A percentile compares a stretch with the other conserved stretches of the same genome.
phyloP scores from a whole-genome alignment of 1,140 invertebrate genomes.

The Trachymyrmex septentrionalis region DNA sequence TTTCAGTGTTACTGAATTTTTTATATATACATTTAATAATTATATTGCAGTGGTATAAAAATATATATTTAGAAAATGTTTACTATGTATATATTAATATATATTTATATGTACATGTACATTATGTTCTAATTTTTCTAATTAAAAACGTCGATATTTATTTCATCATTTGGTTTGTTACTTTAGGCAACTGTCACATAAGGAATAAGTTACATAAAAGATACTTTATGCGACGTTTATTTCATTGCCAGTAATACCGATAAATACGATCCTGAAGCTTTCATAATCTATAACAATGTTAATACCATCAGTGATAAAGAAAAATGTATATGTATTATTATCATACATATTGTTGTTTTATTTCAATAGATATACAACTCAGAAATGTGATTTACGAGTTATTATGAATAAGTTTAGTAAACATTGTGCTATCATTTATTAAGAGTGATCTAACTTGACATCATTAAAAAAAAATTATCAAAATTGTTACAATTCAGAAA shows the following conservation, averaged over 20 bases:
- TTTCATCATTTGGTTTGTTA: not conserved
- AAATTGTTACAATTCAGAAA: not conserved
- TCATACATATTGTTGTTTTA: too few species aligned
- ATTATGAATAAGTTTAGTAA: too few species aligned
- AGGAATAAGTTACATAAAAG: not conserved
- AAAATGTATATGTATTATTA: not conserved
- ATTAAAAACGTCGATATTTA: not conserved
- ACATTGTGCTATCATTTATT: not conserved
- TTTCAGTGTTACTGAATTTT: not conserved
- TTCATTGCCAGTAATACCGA: conserved; percentile 66
- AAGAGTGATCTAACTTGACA: not conserved
- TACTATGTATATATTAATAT: not conserved
- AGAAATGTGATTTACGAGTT: too few species aligned
- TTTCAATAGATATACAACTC: too few species aligned
- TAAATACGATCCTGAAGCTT: conserved; percentile 67
- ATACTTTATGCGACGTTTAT: not conserved
- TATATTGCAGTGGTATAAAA: not conserved
- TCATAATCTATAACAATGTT: conserved; percentile 65
- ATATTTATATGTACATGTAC: not conserved
- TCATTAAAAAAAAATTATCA: too few species aligned
- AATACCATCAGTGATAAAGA: not conserved
- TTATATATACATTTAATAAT: not conserved
- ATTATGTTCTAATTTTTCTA: not conserved
- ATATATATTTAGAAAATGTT: not conserved
- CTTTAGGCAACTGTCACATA: not conserved